Evolutionary conservation across 2,797 vertebrate species (phyloP), one percentile per base, ranked within the genome.

Genomic region (Microtus californicus): DNA sequence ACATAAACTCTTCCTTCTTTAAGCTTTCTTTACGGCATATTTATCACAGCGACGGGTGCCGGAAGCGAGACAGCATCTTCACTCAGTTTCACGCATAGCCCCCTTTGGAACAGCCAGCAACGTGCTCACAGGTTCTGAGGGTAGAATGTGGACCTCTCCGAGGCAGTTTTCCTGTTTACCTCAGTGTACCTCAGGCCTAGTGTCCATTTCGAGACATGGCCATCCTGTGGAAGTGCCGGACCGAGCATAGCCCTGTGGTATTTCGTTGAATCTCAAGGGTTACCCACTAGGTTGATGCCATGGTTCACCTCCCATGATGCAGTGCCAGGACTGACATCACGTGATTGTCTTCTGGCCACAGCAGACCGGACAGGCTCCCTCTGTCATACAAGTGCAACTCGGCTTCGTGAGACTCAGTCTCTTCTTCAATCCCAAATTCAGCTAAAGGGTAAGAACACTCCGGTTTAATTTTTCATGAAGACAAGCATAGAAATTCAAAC

Each of bases 401-500:
- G 54, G 51, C 90, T 96, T 69, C 71, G 40, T 56, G 86, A 95
- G 95, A 92, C 87, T 92, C 86, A 63, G 89, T 78, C 43, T n/a
- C 40, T 97, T 94, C 91, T 93, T 96, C 94, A 92, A 4, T 88
- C 63, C 81, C 0, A 90, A 91, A 83, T 67, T 43, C 87, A n/a
- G 90, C 93, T 90, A 89, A 94, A 95, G 97, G 95, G 83, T 71
- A 95, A 90, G 97, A 88, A 94, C 0, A 14, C 61, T 90, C 78
- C 21, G 37, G 95, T 93, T 98, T 95, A 97, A 95, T 67, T 71
- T 98, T 98, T 97, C 94, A 93, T 98, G 90, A 97, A 86, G 96
- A 88, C 74, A 95, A 91, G 67, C 87, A 94, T 98, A 96, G 97
- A 96, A 93, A 93, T 93, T 95, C 89, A 97, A 96, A 74, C 88